Percentiles rank a stretch among this genome's conserved stretches.
phyloP scores from a whole-genome alignment of 2,888 invertebrate species.

The Acanthosoma haemorrhoidale region DNA sequence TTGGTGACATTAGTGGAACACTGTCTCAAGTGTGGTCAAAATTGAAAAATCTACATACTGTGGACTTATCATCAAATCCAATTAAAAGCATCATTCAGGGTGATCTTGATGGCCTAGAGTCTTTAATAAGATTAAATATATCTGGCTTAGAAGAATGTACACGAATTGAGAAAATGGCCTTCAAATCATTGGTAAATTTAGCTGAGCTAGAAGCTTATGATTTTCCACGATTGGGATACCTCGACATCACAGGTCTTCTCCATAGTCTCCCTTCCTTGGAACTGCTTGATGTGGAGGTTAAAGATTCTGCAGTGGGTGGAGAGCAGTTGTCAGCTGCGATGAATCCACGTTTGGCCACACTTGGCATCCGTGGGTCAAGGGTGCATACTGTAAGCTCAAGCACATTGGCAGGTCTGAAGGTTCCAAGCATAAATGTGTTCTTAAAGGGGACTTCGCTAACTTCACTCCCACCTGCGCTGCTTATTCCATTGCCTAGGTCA shows the following conservation, averaged over 20 bases:
- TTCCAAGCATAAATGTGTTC: slow-evolving; percentile 63
- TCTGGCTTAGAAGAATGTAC: slow-evolving; percentile 64
- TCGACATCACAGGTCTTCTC: slow-evolving; percentile 81
- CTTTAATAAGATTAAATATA: slow-evolving; percentile 51
- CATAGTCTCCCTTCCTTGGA: slow-evolving; percentile 68
- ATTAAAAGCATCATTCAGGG: slow-evolving; percentile 68
- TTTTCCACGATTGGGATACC: slow-evolving; percentile 73
- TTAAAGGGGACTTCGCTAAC: slow-evolving; percentile 75
- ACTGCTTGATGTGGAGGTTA: slow-evolving; percentile 75
- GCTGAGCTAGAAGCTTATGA: slow-evolving; percentile 65
- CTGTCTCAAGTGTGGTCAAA: slow-evolving; percentile 64
- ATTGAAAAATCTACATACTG: slow-evolving; percentile 61
- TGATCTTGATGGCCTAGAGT: slow-evolving; percentile 66
- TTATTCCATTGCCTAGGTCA: slow-evolving; percentile 83
- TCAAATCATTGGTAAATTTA: slow-evolving; percentile 65
- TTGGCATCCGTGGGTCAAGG: slow-evolving; percentile 69
- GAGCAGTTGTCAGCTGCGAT: slow-evolving; percentile 74
- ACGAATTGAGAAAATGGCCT: slow-evolving; percentile 76
- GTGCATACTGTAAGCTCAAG: slow-evolving; percentile 74
- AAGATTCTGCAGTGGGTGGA: slow-evolving; percentile 72
- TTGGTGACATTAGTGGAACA: slow-evolving; percentile 55
- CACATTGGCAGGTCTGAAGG: slow-evolving; percentile 74
- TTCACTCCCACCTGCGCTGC: slow-evolving; percentile 69
- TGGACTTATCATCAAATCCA: slow-evolving; percentile 82
- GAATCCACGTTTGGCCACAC: slow-evolving; percentile 68